Evolutionary conservation across 2,113 vertebrate species (phyloP).

Genomic region (Lipophrys pholis): DNA sequence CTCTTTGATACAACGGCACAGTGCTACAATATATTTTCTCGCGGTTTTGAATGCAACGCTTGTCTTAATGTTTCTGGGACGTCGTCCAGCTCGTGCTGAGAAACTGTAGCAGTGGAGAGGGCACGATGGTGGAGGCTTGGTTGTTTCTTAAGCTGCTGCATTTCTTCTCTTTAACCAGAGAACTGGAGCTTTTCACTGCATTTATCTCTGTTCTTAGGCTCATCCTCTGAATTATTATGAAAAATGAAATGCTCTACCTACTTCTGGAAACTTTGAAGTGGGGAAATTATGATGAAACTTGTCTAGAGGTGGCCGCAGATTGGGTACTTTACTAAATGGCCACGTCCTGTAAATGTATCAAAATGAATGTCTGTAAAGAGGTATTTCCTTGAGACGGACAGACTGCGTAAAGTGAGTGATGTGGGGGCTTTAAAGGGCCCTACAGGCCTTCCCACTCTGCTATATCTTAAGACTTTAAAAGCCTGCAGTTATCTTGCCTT

Average conservation of each 20-base stretch:
- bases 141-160: constrained; percentile 23
- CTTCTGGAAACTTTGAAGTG: constrained; percentile 37
- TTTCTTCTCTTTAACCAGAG: constrained; percentile 49
- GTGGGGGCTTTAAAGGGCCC: constrained; percentile 61
- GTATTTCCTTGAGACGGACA: constrained; percentile 71
- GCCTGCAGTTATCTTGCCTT: constrained; percentile 50
- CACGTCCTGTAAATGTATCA: constrained; percentile 57
- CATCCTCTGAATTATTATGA: constrained; percentile 43
- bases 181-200: constrained; percentile 20
- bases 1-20: constrained; percentile 51
- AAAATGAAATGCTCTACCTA: constrained; percentile 42
- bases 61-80: constrained; percentile 49
- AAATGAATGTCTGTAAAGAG: constrained; percentile 63
- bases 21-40: constrained; percentile 43
- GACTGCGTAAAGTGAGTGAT: constrained; percentile 72
- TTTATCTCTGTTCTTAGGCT: constrained; percentile 54
- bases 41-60: constrained; percentile 50
- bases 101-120: constrained; percentile 22
- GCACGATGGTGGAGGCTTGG: constrained; percentile 18
- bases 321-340: constrained; percentile 61
- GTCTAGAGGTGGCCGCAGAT: constrained; percentile 47
- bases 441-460: constrained; percentile 52
- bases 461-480: constrained; percentile 55
- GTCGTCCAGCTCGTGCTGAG: constrained; percentile 52
- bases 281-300: constrained; percentile 55